Percentiles rank a stretch among this genome's conserved stretches.
Evolutionary conservation across 2,888 invertebrate species (phyloP).

Genomic region (Scaptomyza cyrtandrae): DNA sequence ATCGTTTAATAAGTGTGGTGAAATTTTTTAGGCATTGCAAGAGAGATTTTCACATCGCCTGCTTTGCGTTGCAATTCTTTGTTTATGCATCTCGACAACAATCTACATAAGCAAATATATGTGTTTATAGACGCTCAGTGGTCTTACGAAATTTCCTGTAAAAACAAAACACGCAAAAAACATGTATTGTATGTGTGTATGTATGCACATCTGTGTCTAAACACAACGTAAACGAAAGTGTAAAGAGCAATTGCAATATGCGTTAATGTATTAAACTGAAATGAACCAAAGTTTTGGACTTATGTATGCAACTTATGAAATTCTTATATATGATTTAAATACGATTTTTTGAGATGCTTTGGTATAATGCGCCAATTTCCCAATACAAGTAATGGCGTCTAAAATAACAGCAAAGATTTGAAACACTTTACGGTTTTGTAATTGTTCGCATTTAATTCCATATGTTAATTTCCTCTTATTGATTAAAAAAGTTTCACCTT

Average conservation of each 20-base stretch:
- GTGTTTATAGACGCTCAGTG: slow-evolving; percentile 42
- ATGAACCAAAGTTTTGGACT: slow-evolving; percentile 25
- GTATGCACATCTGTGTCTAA: not conserved
- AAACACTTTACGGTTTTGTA: not conserved
- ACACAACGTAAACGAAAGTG: slow-evolving; percentile 23
- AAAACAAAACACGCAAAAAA: slow-evolving; percentile 64
- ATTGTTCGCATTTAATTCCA: too few species aligned
- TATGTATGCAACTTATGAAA: slow-evolving; percentile 7
- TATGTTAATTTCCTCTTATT: too few species aligned
- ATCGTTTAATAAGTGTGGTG: slow-evolving; percentile 51
- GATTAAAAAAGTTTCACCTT: too few species aligned
- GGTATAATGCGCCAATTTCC: not conserved
- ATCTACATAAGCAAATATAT: slow-evolving; percentile 10
- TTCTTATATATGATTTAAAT: not conserved
- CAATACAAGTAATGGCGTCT: too few species aligned
- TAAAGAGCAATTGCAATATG: slow-evolving; percentile 40
- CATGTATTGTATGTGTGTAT: slow-evolving; percentile 9
- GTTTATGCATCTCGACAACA: slow-evolving; percentile 62
- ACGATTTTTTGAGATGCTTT: slow-evolving; percentile 1
- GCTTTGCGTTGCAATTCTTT: slow-evolving; percentile 68
- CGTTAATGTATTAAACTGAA: slow-evolving; percentile 42
- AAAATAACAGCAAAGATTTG: not conserved
- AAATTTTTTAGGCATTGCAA: slow-evolving; percentile 36
- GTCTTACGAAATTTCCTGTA: slow-evolving; percentile 68
- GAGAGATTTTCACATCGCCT: slow-evolving; percentile 22